Conservation (phyloP, 2,113 vertebrate genomes). For the Pelmatolapia mariae region DNA sequence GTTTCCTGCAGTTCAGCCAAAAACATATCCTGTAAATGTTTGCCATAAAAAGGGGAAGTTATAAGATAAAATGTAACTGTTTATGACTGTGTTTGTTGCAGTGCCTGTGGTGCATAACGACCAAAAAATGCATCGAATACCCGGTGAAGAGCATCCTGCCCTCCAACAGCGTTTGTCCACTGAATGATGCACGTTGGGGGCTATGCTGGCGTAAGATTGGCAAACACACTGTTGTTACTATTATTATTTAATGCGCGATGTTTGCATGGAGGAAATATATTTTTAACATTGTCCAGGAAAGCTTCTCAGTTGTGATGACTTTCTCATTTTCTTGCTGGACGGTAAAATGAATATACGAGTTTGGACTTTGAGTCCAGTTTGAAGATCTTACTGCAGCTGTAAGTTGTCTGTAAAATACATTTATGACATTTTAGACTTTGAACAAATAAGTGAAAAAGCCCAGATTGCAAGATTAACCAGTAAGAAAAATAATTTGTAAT, state of each 20-base stretch:
- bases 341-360: background rate
- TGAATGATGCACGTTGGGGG: slow-evolving; percentile 86
- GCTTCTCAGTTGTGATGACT: background rate
- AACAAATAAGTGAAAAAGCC: background rate
- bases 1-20: slow-evolving; percentile 12
- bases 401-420: background rate
- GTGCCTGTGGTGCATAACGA: slow-evolving; percentile 90
- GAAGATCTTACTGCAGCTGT: background rate
- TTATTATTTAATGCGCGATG: background rate
- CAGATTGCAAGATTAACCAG: background rate
- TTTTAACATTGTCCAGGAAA: background rate
- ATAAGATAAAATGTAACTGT: background rate
- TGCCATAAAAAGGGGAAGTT: background rate
- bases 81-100: slow-evolving; percentile 39
- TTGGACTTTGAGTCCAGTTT: background rate
- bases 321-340: background rate
- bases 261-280: background rate
- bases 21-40: background rate
- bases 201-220: slow-evolving; percentile 87
- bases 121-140: slow-evolving; percentile 78
- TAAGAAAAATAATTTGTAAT: background rate
- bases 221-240: background rate
- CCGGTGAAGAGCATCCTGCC: slow-evolving; percentile 81
- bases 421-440: background rate
- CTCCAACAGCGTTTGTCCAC: slow-evolving; percentile 69